Percentiles rank a stretch among this genome's conserved stretches.
Evolutionary conservation across 2,113 vertebrate genomes (phyloP).

Genomic region (Indri indri): DNA sequence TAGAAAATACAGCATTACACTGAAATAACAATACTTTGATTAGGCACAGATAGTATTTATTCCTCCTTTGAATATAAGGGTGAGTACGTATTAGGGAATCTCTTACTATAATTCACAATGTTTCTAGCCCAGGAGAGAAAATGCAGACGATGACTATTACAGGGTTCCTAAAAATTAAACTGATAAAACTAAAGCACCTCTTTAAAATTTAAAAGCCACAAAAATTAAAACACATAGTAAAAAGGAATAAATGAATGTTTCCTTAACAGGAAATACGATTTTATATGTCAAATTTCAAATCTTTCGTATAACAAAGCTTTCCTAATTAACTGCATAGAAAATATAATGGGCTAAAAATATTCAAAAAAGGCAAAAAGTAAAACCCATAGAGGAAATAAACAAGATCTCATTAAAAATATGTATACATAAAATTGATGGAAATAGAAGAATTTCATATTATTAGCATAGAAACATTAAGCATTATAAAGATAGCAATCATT

Average conservation of each 20-base stretch:
- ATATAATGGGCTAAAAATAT: background rate
- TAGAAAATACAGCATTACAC: background rate
- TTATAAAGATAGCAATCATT: background rate
- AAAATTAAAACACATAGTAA: background rate
- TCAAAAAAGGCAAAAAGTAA: background rate
- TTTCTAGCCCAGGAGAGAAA: background rate
- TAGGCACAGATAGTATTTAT: background rate
- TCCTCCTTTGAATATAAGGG: background rate
- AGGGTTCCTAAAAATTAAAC: conserved; percentile 28
- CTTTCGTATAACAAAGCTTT: background rate
- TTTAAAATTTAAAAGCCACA: background rate
- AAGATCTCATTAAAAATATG: background rate
- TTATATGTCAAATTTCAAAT: background rate
- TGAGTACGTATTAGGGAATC: background rate
- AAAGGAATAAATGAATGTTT: conserved; percentile 3
- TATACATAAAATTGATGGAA: background rate
- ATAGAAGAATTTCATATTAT: background rate
- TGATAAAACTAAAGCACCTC: background rate
- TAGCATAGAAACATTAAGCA: background rate
- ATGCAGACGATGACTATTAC: background rate
- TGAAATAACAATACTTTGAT: background rate
- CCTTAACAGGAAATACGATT: background rate
- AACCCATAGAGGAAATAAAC: background rate
- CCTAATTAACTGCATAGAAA: background rate
- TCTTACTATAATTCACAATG: background rate